A percentile compares a stretch with the other conserved stretches of the same genome.
Conservation (phyloP, 2,113 vertebrate genomes). For the Rattus norvegicus region DNA sequence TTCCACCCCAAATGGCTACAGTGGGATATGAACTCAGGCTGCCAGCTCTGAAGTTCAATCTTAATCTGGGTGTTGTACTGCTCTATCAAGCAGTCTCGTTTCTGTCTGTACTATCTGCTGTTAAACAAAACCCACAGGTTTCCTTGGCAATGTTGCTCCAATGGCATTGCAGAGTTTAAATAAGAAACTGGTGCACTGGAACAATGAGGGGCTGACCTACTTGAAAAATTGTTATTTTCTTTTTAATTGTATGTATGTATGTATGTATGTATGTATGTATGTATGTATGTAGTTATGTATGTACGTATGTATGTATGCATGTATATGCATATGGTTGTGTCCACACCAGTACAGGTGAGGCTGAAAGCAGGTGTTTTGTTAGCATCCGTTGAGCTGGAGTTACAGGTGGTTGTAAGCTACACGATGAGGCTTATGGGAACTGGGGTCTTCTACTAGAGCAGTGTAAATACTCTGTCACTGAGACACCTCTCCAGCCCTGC, state of each 20-base stretch:
- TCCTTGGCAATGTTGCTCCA: neutral
- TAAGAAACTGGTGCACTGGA: neutral
- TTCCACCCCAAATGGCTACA: neutral
- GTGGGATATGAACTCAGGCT: neutral
- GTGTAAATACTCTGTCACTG: too few species aligned
- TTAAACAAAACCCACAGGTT: neutral
- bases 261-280: neutral
- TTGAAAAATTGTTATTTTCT: neutral
- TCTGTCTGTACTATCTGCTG: neutral
- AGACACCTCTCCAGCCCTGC: neutral
- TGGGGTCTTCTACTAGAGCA: neutral
- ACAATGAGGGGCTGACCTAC: neutral
- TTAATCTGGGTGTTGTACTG: fast-evolving
- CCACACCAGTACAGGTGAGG: neutral
- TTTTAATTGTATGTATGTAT: neutral
- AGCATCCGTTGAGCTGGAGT: neutral
- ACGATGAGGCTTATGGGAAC: neutral
- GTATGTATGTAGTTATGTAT: too few species aligned
- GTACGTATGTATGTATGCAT: neutral
- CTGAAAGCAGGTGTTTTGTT: too few species aligned
- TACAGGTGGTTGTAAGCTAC: neutral
- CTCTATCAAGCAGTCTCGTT: neutral
- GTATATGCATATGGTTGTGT: neutral
- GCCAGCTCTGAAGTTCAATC: neutral
- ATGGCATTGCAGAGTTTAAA: neutral